Evolutionary conservation across 2,113 vertebrate genomes (phyloP).

Genomic region (Ophiodon elongatus): DNA sequence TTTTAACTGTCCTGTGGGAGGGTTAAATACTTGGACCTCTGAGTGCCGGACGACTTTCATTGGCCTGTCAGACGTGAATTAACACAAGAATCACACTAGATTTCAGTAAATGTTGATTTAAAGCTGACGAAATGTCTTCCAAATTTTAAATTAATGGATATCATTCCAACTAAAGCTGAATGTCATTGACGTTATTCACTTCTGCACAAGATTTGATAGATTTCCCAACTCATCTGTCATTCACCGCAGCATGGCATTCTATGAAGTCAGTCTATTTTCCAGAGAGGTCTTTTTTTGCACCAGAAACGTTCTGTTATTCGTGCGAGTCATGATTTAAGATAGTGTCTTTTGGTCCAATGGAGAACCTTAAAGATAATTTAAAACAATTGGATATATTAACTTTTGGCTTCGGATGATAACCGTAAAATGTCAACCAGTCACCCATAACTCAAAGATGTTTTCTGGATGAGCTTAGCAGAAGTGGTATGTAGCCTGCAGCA

Average conservation of each 20-base stretch:
- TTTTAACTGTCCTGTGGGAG: constrained; percentile 21
- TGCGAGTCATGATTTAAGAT: constrained; percentile 61
- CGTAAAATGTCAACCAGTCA: constrained; percentile 52
- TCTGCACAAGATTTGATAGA: constrained; percentile 28
- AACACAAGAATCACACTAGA: background rate
- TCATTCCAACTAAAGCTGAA: constrained; percentile 17
- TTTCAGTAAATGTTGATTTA: constrained; percentile 18
- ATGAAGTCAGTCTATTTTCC: constrained; percentile 44
- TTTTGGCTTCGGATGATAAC: constrained; percentile 56
- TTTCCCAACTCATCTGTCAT: constrained; percentile 36
- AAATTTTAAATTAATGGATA: constrained; percentile 16
- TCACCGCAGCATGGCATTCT: constrained; percentile 14
- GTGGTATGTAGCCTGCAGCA: constrained; percentile 25
- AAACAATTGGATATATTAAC: constrained; percentile 71
- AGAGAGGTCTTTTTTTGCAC: constrained; percentile 37
- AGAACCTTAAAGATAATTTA: constrained; percentile 68
- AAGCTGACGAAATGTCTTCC: constrained; percentile 5
- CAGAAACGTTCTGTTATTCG: constrained; percentile 41
- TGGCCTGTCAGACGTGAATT: constrained; percentile 35
- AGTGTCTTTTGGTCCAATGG: constrained; percentile 38
- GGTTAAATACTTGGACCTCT: constrained; percentile 14
- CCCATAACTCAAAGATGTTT: constrained; percentile 62
- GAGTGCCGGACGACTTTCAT: constrained; percentile 14
- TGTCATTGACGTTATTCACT: constrained; percentile 19
- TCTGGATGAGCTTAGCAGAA: constrained; percentile 55